Conservation (phyloP, 2,888 invertebrate species). For the Unio delphinus region DNA sequence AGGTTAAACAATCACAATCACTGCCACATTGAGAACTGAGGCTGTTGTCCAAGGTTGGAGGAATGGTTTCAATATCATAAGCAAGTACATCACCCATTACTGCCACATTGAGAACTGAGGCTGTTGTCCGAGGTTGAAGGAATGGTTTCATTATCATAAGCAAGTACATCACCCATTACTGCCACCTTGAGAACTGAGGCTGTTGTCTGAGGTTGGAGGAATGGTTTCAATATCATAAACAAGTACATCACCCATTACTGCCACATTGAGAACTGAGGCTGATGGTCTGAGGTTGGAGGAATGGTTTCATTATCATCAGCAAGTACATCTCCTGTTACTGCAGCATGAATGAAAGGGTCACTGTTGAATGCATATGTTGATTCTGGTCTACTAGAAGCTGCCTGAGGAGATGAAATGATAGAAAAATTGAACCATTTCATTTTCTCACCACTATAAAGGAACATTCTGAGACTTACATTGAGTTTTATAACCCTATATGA, state of each 20-base stretch:
- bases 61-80: too few relatives aligned
- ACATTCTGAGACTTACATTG: not conserved
- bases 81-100: too few relatives aligned
- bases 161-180: too few relatives aligned
- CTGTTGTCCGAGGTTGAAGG: too few relatives aligned
- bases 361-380: conserved; percentile 46
- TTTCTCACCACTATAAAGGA: not conserved
- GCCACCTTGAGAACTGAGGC: too few relatives aligned
- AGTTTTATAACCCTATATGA: not conserved
- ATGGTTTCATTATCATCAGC: conserved; percentile 30
- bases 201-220: too few relatives aligned
- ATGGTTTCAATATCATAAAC: too few relatives aligned
- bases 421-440: not conserved
- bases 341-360: conserved; percentile 52
- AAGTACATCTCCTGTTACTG: conserved; percentile 58
- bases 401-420: conserved; percentile 27
- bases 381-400: conserved; percentile 46
- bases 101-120: too few relatives aligned
- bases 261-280: conserved; percentile 49
- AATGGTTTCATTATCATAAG: too few relatives aligned
- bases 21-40: conserved; percentile 32
- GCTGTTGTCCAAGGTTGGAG: too few relatives aligned
- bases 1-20: conserved; percentile 15
- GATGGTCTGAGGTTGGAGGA: conserved; percentile 12
- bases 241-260: conserved; percentile 23